Conservation (phyloP, 2,888 invertebrate genomes). For the Sepioteuthis lessoniana region DNA sequence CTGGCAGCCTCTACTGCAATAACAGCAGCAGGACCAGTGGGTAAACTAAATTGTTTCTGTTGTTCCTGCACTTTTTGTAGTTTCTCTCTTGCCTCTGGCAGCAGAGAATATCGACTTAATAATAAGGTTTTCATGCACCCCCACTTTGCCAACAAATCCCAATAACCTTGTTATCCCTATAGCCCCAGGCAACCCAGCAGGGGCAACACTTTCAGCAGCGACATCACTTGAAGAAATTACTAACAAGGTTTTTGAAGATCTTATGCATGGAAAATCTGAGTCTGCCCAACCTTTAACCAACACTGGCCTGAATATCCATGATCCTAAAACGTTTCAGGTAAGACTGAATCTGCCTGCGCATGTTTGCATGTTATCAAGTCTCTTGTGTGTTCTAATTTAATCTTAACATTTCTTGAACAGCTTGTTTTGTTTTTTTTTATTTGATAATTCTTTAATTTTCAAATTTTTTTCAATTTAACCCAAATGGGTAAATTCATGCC, state of each 20-base stretch:
- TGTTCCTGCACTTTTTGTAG: too few relatives aligned
- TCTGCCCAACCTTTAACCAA: slow-evolving; percentile 55
- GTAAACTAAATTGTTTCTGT: too few relatives aligned
- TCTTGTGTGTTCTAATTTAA: neutral
- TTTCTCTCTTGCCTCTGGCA: too few relatives aligned
- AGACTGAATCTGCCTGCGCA: slow-evolving; percentile 51
- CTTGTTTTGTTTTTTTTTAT: neutral
- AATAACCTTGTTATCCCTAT: slow-evolving; percentile 48
- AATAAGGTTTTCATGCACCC: too few relatives aligned
- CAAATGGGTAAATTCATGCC: too few relatives aligned
- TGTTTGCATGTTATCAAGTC: neutral
- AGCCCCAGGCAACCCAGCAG: slow-evolving; percentile 52
- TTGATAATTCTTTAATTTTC: neutral
- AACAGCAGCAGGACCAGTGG: too few relatives aligned
- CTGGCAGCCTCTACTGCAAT: too few relatives aligned
- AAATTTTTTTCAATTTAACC: too few relatives aligned
- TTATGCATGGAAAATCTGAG: slow-evolving; percentile 68
- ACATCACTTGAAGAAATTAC: slow-evolving; percentile 66
- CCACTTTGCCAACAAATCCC: too few relatives aligned
- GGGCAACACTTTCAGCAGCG: slow-evolving; percentile 49
- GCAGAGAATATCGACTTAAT: too few relatives aligned
- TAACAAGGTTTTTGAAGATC: slow-evolving; percentile 69
- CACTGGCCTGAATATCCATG: slow-evolving; percentile 62
- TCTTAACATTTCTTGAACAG: neutral
- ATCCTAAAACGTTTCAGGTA: slow-evolving; percentile 63